phyloP scores from a whole-genome alignment of 2,888 invertebrate species.

The Omphaloscelis lunosa region DNA sequence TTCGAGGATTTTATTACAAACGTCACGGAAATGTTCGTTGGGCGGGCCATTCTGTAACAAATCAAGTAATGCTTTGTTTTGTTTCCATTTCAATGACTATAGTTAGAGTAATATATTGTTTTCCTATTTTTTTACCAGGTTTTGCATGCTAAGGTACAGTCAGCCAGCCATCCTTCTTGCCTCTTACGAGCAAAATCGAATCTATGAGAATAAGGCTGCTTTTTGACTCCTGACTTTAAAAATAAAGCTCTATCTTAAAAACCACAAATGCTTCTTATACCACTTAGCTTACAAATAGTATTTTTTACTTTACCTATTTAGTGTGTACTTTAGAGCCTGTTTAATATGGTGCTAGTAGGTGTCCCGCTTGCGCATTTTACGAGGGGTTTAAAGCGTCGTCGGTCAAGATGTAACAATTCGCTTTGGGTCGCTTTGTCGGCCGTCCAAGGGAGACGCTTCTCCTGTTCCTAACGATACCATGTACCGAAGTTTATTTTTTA shows the following conservation, averaged over 20 bases:
- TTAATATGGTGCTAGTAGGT: slow-evolving; percentile 61
- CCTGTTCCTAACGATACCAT: slow-evolving; percentile 62
- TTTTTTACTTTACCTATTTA: slow-evolving; percentile 48
- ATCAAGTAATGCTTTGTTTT: slow-evolving; percentile 45
- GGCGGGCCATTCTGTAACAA: slow-evolving; percentile 47
- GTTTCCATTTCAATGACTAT: slow-evolving; percentile 11
- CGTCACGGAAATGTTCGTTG: slow-evolving; percentile 26
- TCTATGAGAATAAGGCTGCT: neutral
- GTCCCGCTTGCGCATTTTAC: slow-evolving; percentile 68
- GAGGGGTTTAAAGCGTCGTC: slow-evolving; percentile 65
- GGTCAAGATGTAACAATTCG: slow-evolving; percentile 68
- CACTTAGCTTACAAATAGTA: slow-evolving; percentile 34
- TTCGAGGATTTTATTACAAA: slow-evolving; percentile 35
- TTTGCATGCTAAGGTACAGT: neutral
- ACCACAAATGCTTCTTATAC: slow-evolving; percentile 19
- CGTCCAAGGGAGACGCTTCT: slow-evolving; percentile 64
- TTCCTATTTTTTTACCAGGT: neutral
- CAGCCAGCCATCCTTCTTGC: neutral
- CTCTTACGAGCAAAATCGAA: neutral
- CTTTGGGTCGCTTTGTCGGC: slow-evolving; percentile 69
- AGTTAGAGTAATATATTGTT: neutral
- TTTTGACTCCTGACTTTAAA: slow-evolving; percentile 1
- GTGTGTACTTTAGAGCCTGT: slow-evolving; percentile 50
- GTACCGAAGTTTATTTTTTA: slow-evolving; percentile 59
- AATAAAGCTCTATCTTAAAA: slow-evolving; percentile 22